Percentiles rank a stretch among this genome's conserved stretches.
Conservation (phyloP, 2,113 vertebrate species). For the Labeo rohita region DNA sequence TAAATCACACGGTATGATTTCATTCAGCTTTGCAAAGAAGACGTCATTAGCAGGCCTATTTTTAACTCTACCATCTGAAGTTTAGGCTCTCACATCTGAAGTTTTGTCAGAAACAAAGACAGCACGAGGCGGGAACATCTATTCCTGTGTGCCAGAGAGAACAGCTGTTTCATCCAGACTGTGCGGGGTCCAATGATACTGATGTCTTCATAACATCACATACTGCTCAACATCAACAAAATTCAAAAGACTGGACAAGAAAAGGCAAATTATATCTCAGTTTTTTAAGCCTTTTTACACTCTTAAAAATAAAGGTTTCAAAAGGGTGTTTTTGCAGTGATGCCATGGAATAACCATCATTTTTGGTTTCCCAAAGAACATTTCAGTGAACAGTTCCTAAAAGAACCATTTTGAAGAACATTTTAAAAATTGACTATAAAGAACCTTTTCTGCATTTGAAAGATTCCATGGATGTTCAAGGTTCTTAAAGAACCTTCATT, state of each 20-base stretch:
- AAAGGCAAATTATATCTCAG: not conserved
- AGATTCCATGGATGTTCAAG: too few relatives aligned
- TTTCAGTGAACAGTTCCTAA: too few relatives aligned
- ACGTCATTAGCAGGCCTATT: slow-evolving; percentile 27
- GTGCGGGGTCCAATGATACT: not conserved
- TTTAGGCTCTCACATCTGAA: slow-evolving; percentile 35
- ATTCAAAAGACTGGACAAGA: not conserved
- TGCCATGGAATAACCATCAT: too few relatives aligned
- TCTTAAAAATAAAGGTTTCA: too few relatives aligned
- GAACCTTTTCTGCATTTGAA: too few relatives aligned
- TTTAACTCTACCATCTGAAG: slow-evolving; percentile 26
- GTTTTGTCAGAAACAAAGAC: slow-evolving; percentile 31
- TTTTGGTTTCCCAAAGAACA: too few relatives aligned
- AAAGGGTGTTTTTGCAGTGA: too few relatives aligned
- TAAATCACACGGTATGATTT: slow-evolving; percentile 20
- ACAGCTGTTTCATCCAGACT: slow-evolving; percentile 34
- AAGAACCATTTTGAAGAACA: too few relatives aligned
- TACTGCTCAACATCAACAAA: not conserved
- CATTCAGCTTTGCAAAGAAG: slow-evolving; percentile 16
- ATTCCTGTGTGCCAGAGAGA: slow-evolving; percentile 16
- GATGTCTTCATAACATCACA: not conserved
- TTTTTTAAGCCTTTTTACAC: not conserved
- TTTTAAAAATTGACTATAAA: too few relatives aligned
- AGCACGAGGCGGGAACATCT: slow-evolving; percentile 18
- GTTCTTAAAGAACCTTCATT: too few relatives aligned